Conservation (phyloP, 1,140 invertebrate genomes). For the Calephelis virginiensis region DNA sequence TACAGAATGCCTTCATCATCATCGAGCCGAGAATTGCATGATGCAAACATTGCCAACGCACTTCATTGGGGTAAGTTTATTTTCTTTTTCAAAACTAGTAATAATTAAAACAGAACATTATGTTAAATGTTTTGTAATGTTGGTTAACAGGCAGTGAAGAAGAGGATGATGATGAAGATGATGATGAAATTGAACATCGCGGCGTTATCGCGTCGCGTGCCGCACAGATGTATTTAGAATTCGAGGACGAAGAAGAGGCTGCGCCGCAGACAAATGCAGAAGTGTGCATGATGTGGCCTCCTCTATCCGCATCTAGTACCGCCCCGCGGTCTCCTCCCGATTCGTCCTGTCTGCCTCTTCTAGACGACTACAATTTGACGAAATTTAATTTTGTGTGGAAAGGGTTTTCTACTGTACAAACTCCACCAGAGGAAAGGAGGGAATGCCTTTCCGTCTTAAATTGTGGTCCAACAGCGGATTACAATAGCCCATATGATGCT, state of each 20-base stretch:
- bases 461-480: slow-evolving; percentile 25
- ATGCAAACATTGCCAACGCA: too few species aligned
- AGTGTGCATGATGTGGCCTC: neutral
- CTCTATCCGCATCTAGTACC: slow-evolving; percentile 2
- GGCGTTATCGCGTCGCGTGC: neutral
- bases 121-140: neutral
- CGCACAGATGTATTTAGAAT: too few species aligned
- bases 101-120: neutral
- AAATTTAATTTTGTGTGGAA: slow-evolving; percentile 24
- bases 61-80: too few species aligned
- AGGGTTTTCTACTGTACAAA: slow-evolving; percentile 25
- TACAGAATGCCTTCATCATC: too few species aligned
- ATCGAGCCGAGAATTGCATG: too few species aligned
- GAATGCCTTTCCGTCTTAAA: slow-evolving; percentile 19
- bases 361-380: neutral
- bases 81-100: neutral
- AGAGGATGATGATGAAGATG: slow-evolving; percentile 19
- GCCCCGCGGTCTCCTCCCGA: neutral
- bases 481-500: slow-evolving; percentile 26
- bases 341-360: neutral
- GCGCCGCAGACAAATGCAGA: neutral
- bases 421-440: slow-evolving; percentile 13
- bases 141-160: slow-evolving; percentile 23
- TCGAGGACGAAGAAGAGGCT: too few species aligned
- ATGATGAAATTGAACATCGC: slow-evolving; percentile 20